These are phyloP conservation scores for Drosophila watanabei DNA, from an alignment of 1,140 invertebrate genomes.

Conservation along the genomic window DNA sequence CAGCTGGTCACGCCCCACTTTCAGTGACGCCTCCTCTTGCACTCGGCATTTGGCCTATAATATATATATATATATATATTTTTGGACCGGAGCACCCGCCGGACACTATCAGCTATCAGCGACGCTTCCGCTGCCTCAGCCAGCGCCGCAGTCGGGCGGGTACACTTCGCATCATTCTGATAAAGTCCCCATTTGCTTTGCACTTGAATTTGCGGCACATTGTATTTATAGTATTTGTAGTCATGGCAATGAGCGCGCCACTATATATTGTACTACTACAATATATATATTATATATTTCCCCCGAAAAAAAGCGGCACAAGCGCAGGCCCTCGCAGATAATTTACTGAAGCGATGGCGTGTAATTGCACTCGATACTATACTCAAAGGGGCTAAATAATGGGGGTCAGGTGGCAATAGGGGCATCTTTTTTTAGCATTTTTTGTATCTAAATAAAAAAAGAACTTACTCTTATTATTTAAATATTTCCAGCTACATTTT, in stretches of 20 bases:
- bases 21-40: constrained; percentile 51
- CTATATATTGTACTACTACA: constrained; percentile 1
- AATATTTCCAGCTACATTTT: not conserved
- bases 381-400: not conserved
- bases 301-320: constrained; percentile 18
- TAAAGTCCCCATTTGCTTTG: constrained; percentile 69
- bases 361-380: constrained; percentile 22
- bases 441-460: not conserved
- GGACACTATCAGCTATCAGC: constrained; percentile 54
- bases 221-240: constrained; percentile 70
- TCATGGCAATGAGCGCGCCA: constrained; percentile 42
- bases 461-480: not conserved
- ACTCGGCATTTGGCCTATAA: constrained; percentile 68
- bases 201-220: constrained; percentile 70
- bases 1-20: constrained; percentile 57
- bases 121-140: constrained; percentile 64
- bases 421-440: not conserved
- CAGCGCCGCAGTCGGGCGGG: constrained; percentile 22
- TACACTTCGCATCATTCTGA: constrained; percentile 53
- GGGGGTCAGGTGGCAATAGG: constrained; percentile 1
- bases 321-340: not conserved
- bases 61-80: not conserved
- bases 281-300: constrained; percentile 6
- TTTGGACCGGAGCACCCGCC: constrained; percentile 20
- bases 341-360: constrained; percentile 17